phyloP scores from a whole-genome alignment of 35 echinoderm and acorn worm species.

The Ophioderma brevispina region DNA sequence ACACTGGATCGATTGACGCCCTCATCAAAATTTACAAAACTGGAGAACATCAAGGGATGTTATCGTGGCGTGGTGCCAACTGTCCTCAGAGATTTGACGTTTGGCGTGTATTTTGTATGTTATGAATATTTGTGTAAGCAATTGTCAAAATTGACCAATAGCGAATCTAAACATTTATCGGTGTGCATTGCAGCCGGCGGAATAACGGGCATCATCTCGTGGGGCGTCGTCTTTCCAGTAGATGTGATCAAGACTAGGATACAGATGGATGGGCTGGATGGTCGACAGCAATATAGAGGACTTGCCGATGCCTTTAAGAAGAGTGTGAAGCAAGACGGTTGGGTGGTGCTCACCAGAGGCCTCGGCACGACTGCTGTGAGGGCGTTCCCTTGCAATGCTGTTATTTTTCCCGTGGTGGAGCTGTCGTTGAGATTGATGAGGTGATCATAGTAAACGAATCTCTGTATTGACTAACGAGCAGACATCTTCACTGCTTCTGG shows the following conservation, averaged over 20 bases:
- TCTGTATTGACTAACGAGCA: too few species aligned
- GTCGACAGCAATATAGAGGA: constrained; percentile 49
- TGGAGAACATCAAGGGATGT: constrained; percentile 39
- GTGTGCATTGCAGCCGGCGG: constrained; percentile 51
- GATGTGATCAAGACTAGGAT: constrained; percentile 73
- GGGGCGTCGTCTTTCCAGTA: constrained; percentile 30
- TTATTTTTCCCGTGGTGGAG: constrained; percentile 63
- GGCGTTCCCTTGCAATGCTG: constrained; percentile 72
- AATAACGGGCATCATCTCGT: constrained; percentile 38
- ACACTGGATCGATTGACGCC: constrained; percentile 47
- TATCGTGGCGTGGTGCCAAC: constrained; percentile 43
- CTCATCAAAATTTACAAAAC: constrained; percentile 46
- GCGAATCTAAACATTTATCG: constrained; percentile 23
- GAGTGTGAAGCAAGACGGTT: constrained; percentile 44
- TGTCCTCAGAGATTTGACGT: constrained; percentile 51
- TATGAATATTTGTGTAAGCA: constrained; percentile 48
- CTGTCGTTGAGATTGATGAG: constrained; percentile 9
- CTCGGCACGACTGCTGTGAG: constrained; percentile 53
- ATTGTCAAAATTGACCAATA: constrained; percentile 6
- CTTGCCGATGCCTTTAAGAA: constrained; percentile 25
- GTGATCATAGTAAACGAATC: too few species aligned
- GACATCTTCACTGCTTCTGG: too few species aligned
- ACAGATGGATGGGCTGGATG: constrained; percentile 59
- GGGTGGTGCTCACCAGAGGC: constrained; percentile 44
- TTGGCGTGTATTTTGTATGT: constrained; percentile 61